Conservation (phyloP, 1,140 invertebrate species). For the Drosophila carrolli region DNA sequence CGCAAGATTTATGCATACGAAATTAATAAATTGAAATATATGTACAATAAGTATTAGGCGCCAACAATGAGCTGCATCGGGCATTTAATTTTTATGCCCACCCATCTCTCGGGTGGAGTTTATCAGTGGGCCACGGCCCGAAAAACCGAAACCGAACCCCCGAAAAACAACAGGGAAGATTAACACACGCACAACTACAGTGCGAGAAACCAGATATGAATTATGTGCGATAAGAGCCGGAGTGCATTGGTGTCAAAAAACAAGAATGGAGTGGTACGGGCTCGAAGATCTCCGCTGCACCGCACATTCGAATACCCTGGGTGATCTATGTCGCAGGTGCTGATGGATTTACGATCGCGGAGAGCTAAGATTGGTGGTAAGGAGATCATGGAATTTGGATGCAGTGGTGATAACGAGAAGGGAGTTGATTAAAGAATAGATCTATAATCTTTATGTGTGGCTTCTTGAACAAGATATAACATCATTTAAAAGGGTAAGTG, state of each 20-base stretch:
- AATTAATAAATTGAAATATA: conserved; percentile 82
- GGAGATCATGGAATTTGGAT: not conserved
- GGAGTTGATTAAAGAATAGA: too few relatives aligned
- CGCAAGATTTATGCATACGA: conserved; percentile 79
- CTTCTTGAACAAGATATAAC: too few relatives aligned
- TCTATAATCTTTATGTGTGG: too few relatives aligned
- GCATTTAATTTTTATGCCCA: conserved; percentile 69
- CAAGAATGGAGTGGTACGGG: conserved; percentile 36
- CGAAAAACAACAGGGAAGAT: conserved; percentile 53
- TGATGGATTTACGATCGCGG: conserved; percentile 12
- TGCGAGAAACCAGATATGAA: conserved; percentile 79
- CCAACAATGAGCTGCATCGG: conserved; percentile 64
- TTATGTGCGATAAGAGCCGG: conserved; percentile 72
- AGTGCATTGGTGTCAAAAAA: conserved; percentile 80
- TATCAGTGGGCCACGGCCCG: conserved; percentile 47
- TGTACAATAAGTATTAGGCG: conserved; percentile 68
- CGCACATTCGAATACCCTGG: conserved; percentile 32
- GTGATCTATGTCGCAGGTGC: conserved; percentile 9
- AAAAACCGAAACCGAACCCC: conserved; percentile 17
- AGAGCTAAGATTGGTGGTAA: not conserved
- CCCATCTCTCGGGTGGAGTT: conserved; percentile 33
- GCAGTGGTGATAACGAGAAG: not conserved
- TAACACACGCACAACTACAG: conserved; percentile 57
- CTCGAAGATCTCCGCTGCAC: conserved; percentile 4
- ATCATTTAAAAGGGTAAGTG: too few relatives aligned